Evolutionary conservation across 2,888 invertebrate genomes (phyloP).

Genomic region (Hyposoter didymator): DNA sequence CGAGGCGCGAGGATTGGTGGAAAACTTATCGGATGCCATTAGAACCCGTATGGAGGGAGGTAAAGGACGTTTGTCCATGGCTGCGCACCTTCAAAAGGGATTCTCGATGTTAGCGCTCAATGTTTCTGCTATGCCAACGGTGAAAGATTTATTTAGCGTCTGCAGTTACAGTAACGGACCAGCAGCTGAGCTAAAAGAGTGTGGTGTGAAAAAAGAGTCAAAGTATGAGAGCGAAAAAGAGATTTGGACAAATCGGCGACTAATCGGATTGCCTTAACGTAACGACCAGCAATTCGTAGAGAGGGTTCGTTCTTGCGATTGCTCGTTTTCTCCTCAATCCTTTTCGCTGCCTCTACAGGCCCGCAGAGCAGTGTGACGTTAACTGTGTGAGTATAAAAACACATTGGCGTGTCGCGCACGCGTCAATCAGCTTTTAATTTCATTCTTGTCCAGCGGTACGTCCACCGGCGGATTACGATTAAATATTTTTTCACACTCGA

Average conservation of each 20-base stretch:
- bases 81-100: conserved; percentile 7
- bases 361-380: conserved; percentile 31
- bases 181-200: conserved; percentile 33
- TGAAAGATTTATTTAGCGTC: conserved; percentile 59
- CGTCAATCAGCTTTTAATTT: conserved; percentile 54
- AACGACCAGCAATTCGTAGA: conserved; percentile 61
- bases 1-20: conserved; percentile 13
- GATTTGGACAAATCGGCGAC: conserved; percentile 65
- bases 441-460: not conserved
- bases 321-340: conserved; percentile 24
- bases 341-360: not conserved
- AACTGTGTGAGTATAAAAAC: conserved; percentile 34
- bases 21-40: conserved; percentile 56
- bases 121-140: conserved; percentile 26
- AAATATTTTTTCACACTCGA: not conserved
- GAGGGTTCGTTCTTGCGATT: conserved; percentile 38
- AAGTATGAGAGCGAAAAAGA: conserved; percentile 16
- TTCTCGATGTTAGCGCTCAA: conserved; percentile 9
- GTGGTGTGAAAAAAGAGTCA: conserved; percentile 11
- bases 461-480: not conserved
- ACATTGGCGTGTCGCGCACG: conserved; percentile 27
- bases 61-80: conserved; percentile 33
- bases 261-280: conserved; percentile 65
- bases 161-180: conserved; percentile 43
- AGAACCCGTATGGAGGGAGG: conserved; percentile 36